These are phyloP conservation scores for Helostoma temminkii DNA, from an alignment of 2,797 vertebrate species.

Conservation along the genomic window DNA sequence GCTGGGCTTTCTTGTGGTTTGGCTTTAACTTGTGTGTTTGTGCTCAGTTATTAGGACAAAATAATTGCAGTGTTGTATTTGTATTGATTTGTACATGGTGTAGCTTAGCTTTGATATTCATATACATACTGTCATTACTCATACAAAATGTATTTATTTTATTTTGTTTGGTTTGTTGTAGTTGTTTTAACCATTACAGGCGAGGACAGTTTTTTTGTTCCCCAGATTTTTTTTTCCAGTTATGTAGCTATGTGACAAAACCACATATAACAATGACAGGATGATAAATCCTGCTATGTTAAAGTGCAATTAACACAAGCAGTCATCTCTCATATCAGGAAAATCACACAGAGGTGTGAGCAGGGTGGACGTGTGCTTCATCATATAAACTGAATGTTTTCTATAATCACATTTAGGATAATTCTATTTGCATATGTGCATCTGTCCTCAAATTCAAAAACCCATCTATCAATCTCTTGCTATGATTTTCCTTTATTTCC, in stretches of 20 bases:
- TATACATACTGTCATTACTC: too few species aligned
- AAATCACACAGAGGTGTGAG: slow-evolving; percentile 53
- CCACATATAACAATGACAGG: slow-evolving; percentile 52
- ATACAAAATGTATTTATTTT: accelerated
- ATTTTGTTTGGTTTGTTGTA: neutral
- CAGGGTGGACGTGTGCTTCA: slow-evolving; percentile 50
- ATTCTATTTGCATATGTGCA: slow-evolving; percentile 48
- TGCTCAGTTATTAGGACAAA: neutral
- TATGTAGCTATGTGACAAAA: neutral
- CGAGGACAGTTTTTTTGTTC: slow-evolving; percentile 19
- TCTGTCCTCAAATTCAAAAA: slow-evolving; percentile 48
- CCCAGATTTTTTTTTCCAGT: neutral
- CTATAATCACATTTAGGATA: slow-evolving; percentile 56
- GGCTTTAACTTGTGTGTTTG: slow-evolving; percentile 3
- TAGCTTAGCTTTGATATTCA: too few species aligned
- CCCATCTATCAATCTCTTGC: slow-evolving; percentile 39
- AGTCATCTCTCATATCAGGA: slow-evolving; percentile 61
- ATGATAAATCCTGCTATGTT: slow-evolving; percentile 56
- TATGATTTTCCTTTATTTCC: neutral
- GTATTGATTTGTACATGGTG: too few species aligned
- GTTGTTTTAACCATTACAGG: slow-evolving; percentile 17
- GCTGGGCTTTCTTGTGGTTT: slow-evolving; percentile 59
- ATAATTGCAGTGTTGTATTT: too few species aligned
- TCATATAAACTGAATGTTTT: slow-evolving; percentile 63
- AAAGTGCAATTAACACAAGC: slow-evolving; percentile 68